Conservation (phyloP, 2,113 vertebrate species). For the Nicator chloris region DNA sequence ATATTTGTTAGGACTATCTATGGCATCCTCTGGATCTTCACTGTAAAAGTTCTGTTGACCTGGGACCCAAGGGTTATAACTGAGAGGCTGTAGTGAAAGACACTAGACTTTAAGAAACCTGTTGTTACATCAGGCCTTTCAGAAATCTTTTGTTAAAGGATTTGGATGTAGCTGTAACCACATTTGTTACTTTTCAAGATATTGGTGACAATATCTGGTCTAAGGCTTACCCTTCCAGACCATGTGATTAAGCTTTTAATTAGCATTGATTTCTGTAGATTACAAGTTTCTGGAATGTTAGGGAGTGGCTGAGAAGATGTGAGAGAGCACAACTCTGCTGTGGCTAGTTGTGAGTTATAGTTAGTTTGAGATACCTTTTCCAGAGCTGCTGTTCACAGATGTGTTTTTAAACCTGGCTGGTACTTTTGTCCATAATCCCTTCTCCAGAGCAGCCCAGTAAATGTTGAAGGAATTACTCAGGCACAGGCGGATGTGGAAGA, state of each 20-base stretch:
- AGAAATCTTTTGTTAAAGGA: background rate
- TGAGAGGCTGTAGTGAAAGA: background rate
- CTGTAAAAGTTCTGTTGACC: background rate
- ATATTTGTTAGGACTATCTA: background rate
- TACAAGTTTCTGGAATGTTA: background rate
- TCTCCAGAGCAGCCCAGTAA: background rate
- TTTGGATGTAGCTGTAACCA: background rate
- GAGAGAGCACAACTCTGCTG: background rate
- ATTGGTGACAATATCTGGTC: background rate
- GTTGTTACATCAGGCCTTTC: background rate
- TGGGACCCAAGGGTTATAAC: background rate
- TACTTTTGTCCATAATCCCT: background rate
- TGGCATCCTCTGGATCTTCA: background rate
- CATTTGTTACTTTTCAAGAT: background rate
- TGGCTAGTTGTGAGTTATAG: accelerated
- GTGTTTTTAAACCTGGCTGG: background rate
- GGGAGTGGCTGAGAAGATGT: background rate
- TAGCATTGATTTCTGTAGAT: background rate
- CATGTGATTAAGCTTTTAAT: background rate
- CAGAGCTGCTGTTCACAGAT: background rate
- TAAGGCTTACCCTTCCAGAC: background rate
- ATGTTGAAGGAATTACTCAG: background rate
- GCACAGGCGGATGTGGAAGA: background rate
- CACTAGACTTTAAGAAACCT: background rate
- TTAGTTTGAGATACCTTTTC: background rate